Evolutionary conservation across 2,797 vertebrate species (phyloP), one percentile per base, ranked within the genome.

Genomic region (Rhinichthys osculus): DNA sequence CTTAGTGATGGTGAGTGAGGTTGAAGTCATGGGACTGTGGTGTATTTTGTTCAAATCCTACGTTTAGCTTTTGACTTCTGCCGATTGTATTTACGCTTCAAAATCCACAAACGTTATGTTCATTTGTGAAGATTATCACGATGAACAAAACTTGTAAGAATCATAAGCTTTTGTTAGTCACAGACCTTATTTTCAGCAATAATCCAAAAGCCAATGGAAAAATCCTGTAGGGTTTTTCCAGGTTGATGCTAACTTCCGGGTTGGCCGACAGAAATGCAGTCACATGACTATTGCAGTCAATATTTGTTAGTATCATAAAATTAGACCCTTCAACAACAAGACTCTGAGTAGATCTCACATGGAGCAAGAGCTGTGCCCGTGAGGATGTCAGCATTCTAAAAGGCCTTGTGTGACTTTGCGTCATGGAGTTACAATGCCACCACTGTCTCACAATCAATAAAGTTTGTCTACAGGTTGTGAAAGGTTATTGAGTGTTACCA

Each of bases 401-500:
- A 76, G 50, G 19, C 8, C 14, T 44, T n/a, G 73, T 40, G 13
- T 44, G 23, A 7, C 35, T 77, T 17, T 11, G 5, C 16, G 1
- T 50, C 33, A 2, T 19, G 14, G 2, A 17, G 30, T 33, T 33
- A 66, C 16, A 66, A 16, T 16, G 27, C 14, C n/a, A 64, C 19
- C 54, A 59, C 7, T 38, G 23, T 62, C 7, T 73, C 47, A 80
- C 54, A 52, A 57, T 38, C 40, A 30, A 73, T 52, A 66, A 21
- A 47, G 44, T 59, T 76, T 87, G 69, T 87, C 85, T 83, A 66
- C 72, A 85, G 59, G 27, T 83, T 70, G 38, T 47, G 42, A 83
- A 40, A 52, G 21, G 44, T 42, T 85, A 66, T 81, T 33, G 23
- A 81, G 64, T 83, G 82, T 72, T 84, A 21, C 27, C 67, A 40